phyloP scores from a whole-genome alignment of 2,888 invertebrate genomes.

The Drosophila eohydei region DNA sequence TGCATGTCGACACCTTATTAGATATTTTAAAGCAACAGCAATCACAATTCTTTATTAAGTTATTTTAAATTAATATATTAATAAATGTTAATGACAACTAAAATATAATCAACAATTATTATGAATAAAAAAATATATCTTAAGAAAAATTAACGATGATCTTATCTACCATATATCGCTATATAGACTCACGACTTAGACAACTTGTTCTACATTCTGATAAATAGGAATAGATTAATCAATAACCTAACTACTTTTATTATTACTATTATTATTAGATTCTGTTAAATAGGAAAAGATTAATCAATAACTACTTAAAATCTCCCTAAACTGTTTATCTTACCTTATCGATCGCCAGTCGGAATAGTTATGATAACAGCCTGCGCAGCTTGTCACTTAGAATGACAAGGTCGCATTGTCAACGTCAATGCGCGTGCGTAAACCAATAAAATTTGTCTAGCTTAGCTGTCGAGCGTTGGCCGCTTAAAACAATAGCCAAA shows the following conservation, averaged over 20 bases:
- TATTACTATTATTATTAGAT: no score
- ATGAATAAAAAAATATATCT: no score
- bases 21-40: neutral
- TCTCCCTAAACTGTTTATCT: no score
- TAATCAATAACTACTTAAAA: no score
- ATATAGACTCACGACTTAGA: no score
- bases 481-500: conserved; percentile 71
- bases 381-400: conserved; percentile 66
- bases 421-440: conserved; percentile 77
- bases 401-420: conserved; percentile 79
- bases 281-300: no score
- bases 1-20: conserved; percentile 4
- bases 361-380: conserved; percentile 64
- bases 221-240: no score
- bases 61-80: neutral
- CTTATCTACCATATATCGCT: no score
- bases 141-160: no score
- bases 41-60: neutral
- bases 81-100: neutral
- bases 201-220: no score
- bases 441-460: conserved; percentile 78
- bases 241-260: no score
- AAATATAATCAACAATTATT: neutral
- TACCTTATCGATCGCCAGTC: neutral
- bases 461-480: conserved; percentile 37